Percentiles rank a stretch among this genome's conserved stretches.
These are phyloP conservation scores for Tenthredo scrophulariae DNA, from an alignment of 2,888 invertebrate species.

Conservation along the genomic window DNA sequence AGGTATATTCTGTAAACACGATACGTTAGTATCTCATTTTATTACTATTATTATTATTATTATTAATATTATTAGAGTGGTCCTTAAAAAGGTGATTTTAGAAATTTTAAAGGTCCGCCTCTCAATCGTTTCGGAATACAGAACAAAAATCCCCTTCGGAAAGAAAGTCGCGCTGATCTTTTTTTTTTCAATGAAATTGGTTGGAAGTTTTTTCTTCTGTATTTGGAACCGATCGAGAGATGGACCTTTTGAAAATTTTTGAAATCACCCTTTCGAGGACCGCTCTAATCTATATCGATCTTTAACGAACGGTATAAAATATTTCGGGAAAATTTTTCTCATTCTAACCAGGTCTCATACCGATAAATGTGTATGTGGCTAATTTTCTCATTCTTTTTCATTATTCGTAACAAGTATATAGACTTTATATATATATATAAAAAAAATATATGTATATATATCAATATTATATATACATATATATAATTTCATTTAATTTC, in stretches of 20 bases:
- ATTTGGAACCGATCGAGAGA: too few relatives aligned
- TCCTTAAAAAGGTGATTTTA: too few relatives aligned
- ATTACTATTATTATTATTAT: constrained; percentile 56
- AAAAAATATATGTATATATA: constrained; percentile 63
- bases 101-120: too few relatives aligned
- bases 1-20: constrained; percentile 66
- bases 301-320: constrained; percentile 70
- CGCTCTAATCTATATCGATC: constrained; percentile 54
- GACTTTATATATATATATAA: constrained; percentile 74
- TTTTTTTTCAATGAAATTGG: too few relatives aligned
- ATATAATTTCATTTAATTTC: not conserved
- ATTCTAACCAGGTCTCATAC: constrained; percentile 60
- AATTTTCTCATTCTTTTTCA: constrained; percentile 56
- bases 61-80: constrained; percentile 40
- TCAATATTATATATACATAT: constrained; percentile 62
- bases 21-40: constrained; percentile 66
- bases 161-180: too few relatives aligned
- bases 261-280: too few relatives aligned
- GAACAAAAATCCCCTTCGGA: too few relatives aligned
- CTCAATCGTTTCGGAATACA: too few relatives aligned
- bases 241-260: too few relatives aligned
- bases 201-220: too few relatives aligned
- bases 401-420: constrained; percentile 74
- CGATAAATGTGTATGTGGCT: constrained; percentile 64
- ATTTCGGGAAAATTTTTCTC: constrained; percentile 68